Evolutionary conservation across 2,888 invertebrate genomes (phyloP), one percentile per base, ranked within the genome.

Genomic region (Callimorpha dominula): DNA sequence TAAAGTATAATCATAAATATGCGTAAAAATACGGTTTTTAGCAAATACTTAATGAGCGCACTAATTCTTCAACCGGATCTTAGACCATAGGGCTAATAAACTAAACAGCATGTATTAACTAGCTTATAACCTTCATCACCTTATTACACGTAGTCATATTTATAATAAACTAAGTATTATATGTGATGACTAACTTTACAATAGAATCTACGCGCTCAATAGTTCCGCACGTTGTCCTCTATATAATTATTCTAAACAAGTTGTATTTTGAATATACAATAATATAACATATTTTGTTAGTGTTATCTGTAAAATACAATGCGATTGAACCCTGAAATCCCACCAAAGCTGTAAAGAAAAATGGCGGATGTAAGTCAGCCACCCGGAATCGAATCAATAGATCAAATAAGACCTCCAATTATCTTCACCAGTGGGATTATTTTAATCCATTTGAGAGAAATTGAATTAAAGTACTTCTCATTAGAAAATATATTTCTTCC

Each of bases 401-500:
- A 65, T 65, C 72, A 54, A 79, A 75, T 71, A 70, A 74, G 72
- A 71, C 72, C 63, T 81, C 77, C 71, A 65, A 78, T 64, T 77
- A 71, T 68, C 72, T 73, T 54, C 68, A 75, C 72, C 42, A 20
- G 52, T 71, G 64, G 49, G 81, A 81, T 82, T 79, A 75, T 70
- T 81, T 77, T 78, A 84, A 77, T 79, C 78, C 72, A 78, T 78
- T 81, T 72, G 52, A 70, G 64, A 62, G 70, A 64, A 70, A 72
- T 65, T 64, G 71, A 81, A 79, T 76, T 70, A 73, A 75, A 78
- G 76, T 81, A 78, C 73, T 72, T 75, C 75, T 71, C 69, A 74
- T 79, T 79, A 73, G 20, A 17, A 60, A 20, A 60, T 8, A 68
- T 60, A 46, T 54, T 43, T 68, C 20, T 42, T 12, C 54, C 20